phyloP scores from a whole-genome alignment of 2,113 vertebrate species.

The Alexandromys fortis region DNA sequence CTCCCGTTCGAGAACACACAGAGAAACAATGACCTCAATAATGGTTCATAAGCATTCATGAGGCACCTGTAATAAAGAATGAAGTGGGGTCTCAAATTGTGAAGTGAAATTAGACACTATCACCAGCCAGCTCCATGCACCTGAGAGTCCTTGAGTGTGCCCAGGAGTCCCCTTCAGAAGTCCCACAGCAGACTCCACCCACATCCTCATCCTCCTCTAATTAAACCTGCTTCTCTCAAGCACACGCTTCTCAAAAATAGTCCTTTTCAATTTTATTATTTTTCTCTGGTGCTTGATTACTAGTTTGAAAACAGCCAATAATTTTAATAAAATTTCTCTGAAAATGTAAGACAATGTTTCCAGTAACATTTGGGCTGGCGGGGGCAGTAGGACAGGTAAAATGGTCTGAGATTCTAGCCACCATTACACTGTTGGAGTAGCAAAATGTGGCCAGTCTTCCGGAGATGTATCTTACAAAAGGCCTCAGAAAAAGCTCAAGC shows the following conservation, averaged over 20 bases:
- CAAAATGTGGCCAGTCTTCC: conserved; percentile 32
- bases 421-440: not conserved
- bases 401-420: not conserved
- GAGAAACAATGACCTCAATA: conserved; percentile 60
- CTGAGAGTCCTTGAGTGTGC: conserved; percentile 51
- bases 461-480: conserved; percentile 49
- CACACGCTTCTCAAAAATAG: conserved; percentile 62
- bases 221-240: conserved; percentile 74
- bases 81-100: conserved; percentile 40
- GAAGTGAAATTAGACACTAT: conserved; percentile 74
- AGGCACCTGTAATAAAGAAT: conserved; percentile 61
- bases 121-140: not conserved
- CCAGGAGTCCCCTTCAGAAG: conserved; percentile 70
- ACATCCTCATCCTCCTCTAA: conserved; percentile 62
- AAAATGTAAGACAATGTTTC: conserved; percentile 46
- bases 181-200: conserved; percentile 45
- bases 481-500: not conserved
- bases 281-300: conserved; percentile 64
- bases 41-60: conserved; percentile 56
- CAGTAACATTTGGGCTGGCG: not conserved
- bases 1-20: conserved; percentile 44
- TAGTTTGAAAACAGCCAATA: conserved; percentile 49
- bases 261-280: conserved; percentile 69
- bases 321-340: conserved; percentile 50
- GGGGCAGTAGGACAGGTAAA: no score